Percentiles rank a stretch among this genome's conserved stretches.
phyloP scores from a whole-genome alignment of 2,113 vertebrate species.

The Helogale parvula region DNA sequence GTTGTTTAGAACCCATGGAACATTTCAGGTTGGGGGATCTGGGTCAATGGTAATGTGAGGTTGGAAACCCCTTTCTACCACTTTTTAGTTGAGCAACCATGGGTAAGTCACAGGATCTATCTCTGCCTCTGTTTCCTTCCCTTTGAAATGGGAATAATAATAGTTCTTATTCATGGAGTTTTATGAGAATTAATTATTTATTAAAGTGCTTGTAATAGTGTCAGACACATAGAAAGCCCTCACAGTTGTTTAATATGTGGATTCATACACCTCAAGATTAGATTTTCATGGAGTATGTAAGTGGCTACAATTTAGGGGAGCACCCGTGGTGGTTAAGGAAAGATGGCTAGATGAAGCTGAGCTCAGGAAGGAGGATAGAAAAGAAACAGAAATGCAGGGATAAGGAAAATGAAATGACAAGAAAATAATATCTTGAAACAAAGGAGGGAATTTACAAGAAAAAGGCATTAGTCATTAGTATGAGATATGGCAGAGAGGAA shows the following conservation, averaged over 20 bases:
- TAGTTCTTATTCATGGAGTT: background rate
- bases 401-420: background rate
- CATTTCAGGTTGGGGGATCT: background rate
- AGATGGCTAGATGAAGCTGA: background rate
- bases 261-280: background rate
- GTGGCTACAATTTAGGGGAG: background rate
- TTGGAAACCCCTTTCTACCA: background rate
- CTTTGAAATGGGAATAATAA: background rate
- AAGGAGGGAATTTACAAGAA: background rate
- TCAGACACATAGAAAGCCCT: background rate
- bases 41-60: rapidly evolving
- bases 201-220: background rate
- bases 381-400: background rate
- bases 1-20: background rate
- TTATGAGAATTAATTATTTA: background rate
- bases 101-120: background rate
- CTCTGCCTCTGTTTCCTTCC: background rate
- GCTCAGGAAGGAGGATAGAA: background rate
- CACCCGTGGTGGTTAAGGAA: background rate
- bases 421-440: background rate
- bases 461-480: background rate
- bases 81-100: background rate
- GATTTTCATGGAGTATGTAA: background rate
- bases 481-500: background rate
- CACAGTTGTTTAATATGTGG: background rate